A percentile compares a stretch with the other conserved stretches of the same genome.
phyloP scores from a whole-genome alignment of 2,797 vertebrate genomes.

The Helicolenus hilgendorfi region DNA sequence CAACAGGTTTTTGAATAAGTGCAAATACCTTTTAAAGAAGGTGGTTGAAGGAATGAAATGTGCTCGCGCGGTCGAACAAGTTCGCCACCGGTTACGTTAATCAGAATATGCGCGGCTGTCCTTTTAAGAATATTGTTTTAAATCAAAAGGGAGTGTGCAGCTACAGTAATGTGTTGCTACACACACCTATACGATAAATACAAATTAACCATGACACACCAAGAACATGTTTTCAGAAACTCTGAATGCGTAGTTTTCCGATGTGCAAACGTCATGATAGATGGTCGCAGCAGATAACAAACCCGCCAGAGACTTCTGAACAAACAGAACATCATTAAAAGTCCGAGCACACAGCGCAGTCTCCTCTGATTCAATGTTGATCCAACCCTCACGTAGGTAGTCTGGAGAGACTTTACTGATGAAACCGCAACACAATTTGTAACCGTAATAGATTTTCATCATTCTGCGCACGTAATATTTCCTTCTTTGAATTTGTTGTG shows the following conservation, averaged over 20 bases:
- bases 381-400: slow-evolving; percentile 13
- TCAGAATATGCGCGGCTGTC: background rate
- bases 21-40: no score
- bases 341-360: background rate
- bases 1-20: no score
- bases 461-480: slow-evolving; percentile 28
- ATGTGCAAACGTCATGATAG: slow-evolving; percentile 28
- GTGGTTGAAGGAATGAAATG: no score
- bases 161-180: background rate
- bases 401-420: slow-evolving; percentile 33
- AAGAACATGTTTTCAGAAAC: background rate
- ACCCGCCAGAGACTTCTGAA: slow-evolving; percentile 39
- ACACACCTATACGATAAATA: background rate
- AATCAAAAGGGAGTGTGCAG: background rate
- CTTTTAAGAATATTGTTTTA: background rate
- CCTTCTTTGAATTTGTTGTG: slow-evolving; percentile 59
- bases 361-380: slow-evolving; percentile 61
- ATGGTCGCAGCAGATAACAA: slow-evolving; percentile 44
- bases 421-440: slow-evolving; percentile 38
- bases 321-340: slow-evolving; percentile 52
- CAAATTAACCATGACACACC: background rate
- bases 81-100: no score
- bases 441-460: slow-evolving; percentile 24
- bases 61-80: no score
- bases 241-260: slow-evolving; percentile 46